phyloP scores from a whole-genome alignment of 2,888 invertebrate species.

The Trachelus iudaicus region DNA sequence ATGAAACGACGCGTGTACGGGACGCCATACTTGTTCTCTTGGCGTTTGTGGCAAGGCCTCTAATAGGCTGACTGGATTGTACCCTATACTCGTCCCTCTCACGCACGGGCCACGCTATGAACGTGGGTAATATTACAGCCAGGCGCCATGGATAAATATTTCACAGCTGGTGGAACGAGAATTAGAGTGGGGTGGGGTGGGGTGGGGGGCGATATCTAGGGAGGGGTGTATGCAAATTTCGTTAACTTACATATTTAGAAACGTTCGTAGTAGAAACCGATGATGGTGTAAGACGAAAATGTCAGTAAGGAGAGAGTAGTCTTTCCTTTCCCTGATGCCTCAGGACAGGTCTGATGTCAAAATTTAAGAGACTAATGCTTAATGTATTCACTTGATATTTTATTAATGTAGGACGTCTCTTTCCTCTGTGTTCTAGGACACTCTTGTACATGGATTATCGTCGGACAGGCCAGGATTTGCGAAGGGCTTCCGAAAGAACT shows the following conservation, averaged over 20 bases:
- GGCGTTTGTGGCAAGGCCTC: constrained; percentile 6
- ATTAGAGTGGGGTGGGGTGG: too few species aligned
- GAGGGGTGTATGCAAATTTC: background rate
- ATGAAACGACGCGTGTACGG: constrained; percentile 26
- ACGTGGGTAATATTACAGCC: background rate
- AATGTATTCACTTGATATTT: background rate
- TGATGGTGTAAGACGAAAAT: background rate
- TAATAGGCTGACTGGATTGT: background rate
- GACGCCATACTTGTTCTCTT: constrained; percentile 25
- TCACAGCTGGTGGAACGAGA: background rate
- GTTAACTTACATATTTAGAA: background rate
- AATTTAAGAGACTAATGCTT: background rate
- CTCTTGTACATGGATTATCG: constrained; percentile 76
- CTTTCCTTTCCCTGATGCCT: background rate
- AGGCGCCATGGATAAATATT: background rate
- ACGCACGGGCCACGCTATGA: background rate
- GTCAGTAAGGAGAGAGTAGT: background rate
- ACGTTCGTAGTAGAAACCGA: background rate
- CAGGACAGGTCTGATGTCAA: background rate
- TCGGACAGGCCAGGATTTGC: constrained; percentile 79
- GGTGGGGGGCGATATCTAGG: background rate
- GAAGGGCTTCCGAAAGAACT: constrained; percentile 86
- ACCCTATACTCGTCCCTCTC: background rate
- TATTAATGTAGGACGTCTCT: background rate
- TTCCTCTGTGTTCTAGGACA: constrained; percentile 73